Evolutionary conservation across 2,797 vertebrate genomes (phyloP).

Genomic region (Anguilla megastoma): DNA sequence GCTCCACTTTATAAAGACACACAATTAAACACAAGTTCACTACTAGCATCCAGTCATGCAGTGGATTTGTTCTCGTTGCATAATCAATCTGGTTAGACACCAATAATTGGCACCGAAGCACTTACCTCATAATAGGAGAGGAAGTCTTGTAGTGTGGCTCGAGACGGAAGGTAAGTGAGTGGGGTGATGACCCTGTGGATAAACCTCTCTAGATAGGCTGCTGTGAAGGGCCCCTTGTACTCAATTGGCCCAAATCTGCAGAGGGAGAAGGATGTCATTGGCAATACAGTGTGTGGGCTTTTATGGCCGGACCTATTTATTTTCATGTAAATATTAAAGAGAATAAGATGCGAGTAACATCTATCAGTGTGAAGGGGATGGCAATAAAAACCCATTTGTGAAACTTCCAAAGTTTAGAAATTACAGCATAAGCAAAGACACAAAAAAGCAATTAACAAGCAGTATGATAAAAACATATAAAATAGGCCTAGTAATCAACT

Average conservation of each 20-base stretch:
- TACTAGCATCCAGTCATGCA: neutral
- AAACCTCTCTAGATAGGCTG: conserved; percentile 93
- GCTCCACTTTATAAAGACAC: neutral
- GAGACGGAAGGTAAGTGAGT: conserved; percentile 91
- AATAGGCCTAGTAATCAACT: no score
- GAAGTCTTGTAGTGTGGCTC: conserved; percentile 82
- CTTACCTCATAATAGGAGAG: conserved; percentile 89
- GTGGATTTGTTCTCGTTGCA: neutral
- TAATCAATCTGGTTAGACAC: neutral
- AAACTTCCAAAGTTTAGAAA: no score
- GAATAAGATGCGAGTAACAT: no score
- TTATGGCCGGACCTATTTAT: neutral
- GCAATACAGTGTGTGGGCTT: neutral
- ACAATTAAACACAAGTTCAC: neutral
- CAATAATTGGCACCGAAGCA: neutral
- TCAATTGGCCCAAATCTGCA: conserved; percentile 93
- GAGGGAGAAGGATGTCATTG: neutral
- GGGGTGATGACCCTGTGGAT: conserved; percentile 87
- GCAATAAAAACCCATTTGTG: no score
- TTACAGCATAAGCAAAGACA: no score
- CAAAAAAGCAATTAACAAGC: no score
- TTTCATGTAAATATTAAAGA: neutral
- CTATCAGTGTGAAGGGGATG: no score
- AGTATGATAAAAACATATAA: no score
- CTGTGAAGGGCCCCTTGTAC: conserved; percentile 90